These are phyloP conservation scores for Nothobranchius kuhntae DNA, from an alignment of 2,113 vertebrate species.

Conservation along the genomic window DNA sequence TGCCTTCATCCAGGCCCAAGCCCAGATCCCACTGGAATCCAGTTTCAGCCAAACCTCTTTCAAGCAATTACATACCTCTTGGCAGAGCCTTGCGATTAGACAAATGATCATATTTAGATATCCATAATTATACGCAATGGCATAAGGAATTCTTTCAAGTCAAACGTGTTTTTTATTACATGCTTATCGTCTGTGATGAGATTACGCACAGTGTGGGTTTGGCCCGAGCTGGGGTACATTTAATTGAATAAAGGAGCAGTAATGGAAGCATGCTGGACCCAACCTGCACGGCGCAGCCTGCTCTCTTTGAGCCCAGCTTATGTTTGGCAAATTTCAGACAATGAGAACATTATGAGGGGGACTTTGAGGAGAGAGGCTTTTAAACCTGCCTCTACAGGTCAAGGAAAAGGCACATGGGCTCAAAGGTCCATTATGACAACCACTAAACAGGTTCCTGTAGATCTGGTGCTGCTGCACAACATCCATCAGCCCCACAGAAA, in stretches of 20 bases:
- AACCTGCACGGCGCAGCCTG: conserved; percentile 28
- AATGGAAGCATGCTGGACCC: conserved; percentile 77
- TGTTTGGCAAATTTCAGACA: conserved; percentile 72
- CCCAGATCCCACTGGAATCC: conserved; percentile 43
- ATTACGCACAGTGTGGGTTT: conserved; percentile 71
- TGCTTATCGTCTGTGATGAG: conserved; percentile 68
- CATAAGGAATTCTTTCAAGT: conserved; percentile 74
- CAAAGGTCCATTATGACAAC: conserved; percentile 7
- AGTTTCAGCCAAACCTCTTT: conserved; percentile 48
- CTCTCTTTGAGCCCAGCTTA: conserved; percentile 59
- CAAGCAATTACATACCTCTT: conserved; percentile 76
- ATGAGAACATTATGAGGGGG: conserved; percentile 60
- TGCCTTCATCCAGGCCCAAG: conserved; percentile 33
- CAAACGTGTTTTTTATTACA: conserved; percentile 77
- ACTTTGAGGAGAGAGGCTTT: conserved; percentile 28
- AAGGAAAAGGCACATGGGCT: conserved; percentile 19
- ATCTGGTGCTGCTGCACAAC: no score
- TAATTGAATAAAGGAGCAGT: conserved; percentile 76
- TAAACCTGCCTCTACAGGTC: conserved; percentile 32
- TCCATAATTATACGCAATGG: conserved; percentile 73
- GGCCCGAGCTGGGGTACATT: conserved; percentile 69
- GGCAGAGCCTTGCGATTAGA: conserved; percentile 74
- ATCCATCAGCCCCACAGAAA: no score
- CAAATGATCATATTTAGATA: conserved; percentile 78
- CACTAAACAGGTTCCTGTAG: background rate